phyloP scores from a whole-genome alignment of 1,140 invertebrate species.

The Mactra quadrangularis region DNA sequence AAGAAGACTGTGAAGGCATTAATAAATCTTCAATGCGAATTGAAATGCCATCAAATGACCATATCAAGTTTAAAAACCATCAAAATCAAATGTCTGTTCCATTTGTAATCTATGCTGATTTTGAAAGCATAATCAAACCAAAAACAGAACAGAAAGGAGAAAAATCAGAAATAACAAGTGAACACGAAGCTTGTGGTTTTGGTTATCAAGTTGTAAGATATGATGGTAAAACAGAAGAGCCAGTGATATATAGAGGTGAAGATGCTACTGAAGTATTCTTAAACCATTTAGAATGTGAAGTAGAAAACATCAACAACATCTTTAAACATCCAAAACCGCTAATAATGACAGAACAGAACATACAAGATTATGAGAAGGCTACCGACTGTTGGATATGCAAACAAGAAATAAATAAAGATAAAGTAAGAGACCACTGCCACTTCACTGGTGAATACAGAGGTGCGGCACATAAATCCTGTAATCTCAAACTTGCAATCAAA shows the following conservation, averaged over 20 bases:
- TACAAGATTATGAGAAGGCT: slow-evolving; percentile 8
- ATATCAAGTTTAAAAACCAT: not conserved
- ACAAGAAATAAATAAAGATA: not conserved
- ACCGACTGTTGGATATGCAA: slow-evolving; percentile 59
- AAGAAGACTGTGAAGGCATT: slow-evolving; percentile 25
- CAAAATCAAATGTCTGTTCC: not conserved
- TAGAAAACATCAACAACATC: slow-evolving; percentile 29
- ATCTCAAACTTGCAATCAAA: slow-evolving; percentile 38
- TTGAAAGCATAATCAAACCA: not conserved
- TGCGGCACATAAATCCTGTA: slow-evolving; percentile 46
- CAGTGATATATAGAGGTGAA: slow-evolving; percentile 23
- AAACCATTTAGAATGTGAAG: slow-evolving; percentile 25
- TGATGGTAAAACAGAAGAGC: not conserved
- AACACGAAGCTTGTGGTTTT: slow-evolving; percentile 29
- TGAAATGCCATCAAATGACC: not conserved
- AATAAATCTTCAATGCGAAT: not conserved
- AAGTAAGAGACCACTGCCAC: slow-evolving; percentile 59
- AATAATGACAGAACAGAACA: slow-evolving; percentile 27
- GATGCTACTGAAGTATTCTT: slow-evolving; percentile 33
- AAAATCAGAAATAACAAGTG: slow-evolving; percentile 13
- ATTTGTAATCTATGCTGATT: slow-evolving; percentile 16
- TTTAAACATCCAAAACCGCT: slow-evolving; percentile 27
- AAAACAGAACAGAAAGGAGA: not conserved
- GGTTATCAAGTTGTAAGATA: slow-evolving; percentile 4
- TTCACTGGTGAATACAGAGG: slow-evolving; percentile 59